Conservation (phyloP, 2,888 invertebrate species). For the Calameuta filiformis region DNA sequence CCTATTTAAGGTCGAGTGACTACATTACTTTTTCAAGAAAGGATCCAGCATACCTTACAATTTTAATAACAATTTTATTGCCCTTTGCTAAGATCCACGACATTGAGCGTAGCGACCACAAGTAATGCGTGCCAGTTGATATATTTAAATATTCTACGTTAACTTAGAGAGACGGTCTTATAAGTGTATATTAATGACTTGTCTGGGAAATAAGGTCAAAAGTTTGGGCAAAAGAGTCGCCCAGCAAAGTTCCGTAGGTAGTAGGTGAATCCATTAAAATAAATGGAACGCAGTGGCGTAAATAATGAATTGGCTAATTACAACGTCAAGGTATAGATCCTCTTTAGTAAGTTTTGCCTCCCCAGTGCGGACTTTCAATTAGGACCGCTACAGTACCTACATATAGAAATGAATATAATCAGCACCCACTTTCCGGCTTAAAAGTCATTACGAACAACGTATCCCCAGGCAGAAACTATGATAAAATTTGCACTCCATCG, state of each 20-base stretch:
- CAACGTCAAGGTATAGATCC: conserved; percentile 18
- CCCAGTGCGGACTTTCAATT: neutral
- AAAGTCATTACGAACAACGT: neutral
- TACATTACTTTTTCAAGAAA: neutral
- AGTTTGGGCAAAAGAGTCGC: neutral
- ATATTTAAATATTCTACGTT: neutral
- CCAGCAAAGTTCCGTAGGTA: neutral
- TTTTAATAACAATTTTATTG: neutral
- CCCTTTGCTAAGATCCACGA: neutral
- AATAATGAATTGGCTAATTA: conserved; percentile 41
- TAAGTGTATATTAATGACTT: neutral
- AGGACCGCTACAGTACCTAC: neutral
- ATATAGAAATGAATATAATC: neutral
- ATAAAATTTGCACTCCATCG: conserved; percentile 1
- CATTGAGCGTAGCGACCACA: neutral
- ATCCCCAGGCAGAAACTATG: conserved; percentile 1
- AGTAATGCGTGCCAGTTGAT: neutral
- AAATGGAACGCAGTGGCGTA: conserved; percentile 45
- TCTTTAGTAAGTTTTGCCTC: neutral
- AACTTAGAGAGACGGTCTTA: neutral
- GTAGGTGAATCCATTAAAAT: conserved; percentile 42
- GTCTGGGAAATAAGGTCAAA: neutral
- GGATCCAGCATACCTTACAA: neutral
- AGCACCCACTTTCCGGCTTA: neutral
- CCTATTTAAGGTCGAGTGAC: neutral